Base-by-base conservation (phyloP, 2,888 invertebrate species). In the Melieria crassipennis region DNA sequence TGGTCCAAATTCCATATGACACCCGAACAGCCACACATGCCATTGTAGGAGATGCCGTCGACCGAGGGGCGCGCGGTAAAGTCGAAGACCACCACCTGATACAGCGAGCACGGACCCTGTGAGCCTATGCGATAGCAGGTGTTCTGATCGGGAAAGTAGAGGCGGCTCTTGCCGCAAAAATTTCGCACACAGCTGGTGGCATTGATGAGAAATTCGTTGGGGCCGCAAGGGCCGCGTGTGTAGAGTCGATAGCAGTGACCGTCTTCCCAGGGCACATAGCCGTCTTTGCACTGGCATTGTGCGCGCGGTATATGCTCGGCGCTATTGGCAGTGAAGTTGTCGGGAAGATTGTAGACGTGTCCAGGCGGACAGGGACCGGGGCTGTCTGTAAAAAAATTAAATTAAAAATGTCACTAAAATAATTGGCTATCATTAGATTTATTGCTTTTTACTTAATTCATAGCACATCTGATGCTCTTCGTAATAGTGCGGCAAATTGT, bases 1-100 rank as follows among this genome's bases (percentile, higher is more conserved):
- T 87, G 87, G 72, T 87, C 86, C 57, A 87, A 79, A 73, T 86
- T 85, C 64, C 79, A 87, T 4, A 87, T 81, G 11, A 86, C 84
- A 1, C 85, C 88, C 0, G 90, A 89, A 80, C 95, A 95, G 7
- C 92, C 92, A 79, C 95, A 95, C 63, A 93, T 90, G 0, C 95
- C 95, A 78, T 94, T 93, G 84, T 94, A 94, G 62, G 94, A 93
- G 60, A 94, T 89, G 0, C 94, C 95, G 79, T 94, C 94, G 3
- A 94, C 81, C 0, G 94, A 93, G 0, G 94, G 93, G 1, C 93
- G 87, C 0, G 92, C 91, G 30, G 91, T 92, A 80, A 94, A 92
- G 87, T 95, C 95, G 83, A 94, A 95, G 0, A 94, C 91, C 4
- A 95, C 92, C 7, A 94, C 90, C 81, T 93, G 91, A 1, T 93